Base-by-base conservation (phyloP, 2,113 vertebrate genomes). In the Aythya baeri region DNA sequence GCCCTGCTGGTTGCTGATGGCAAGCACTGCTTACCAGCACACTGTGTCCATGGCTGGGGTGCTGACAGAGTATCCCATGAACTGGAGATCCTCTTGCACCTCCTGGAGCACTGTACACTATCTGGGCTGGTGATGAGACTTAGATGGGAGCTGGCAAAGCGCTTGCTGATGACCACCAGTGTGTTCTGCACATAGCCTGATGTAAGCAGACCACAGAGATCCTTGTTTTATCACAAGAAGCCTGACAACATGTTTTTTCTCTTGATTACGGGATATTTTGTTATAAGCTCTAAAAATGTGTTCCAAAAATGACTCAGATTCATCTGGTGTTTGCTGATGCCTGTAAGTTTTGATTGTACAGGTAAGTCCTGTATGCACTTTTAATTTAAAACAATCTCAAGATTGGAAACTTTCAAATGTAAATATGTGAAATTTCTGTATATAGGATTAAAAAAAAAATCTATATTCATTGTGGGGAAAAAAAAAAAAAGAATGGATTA, bases 61-160 rank as follows among this genome's bases (percentile, higher is more conserved):
- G 49, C 34, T 16, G n/a, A 26, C 49, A 20, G 20, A 6, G 2
- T 2, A 21, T 21, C 54, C 31, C 31, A 13, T 12, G 3, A 83
- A 49, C 22, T 1, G 15, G 27, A 31, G 26, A 9, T 27, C 26
- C 50, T 49, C 50, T 25, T 25, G 50, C 23, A 25, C 50, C 22
- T 52, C 50, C 50, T 23, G 22, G 50, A 25, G 50, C 52, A 55
- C 27, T 4, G 26, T 29, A 27, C 14, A 16, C 8, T 29, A 27
- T 38, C n/a, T 12, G 18, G 34, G 68, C 61, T 26, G 3, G 55
- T 85, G 92, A 91, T 81, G 88, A 83, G 96, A 94, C 73, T 80
- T 91, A 93, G 94, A 90, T 84, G 92, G 92, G 91, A 92, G 80
- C 82, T 78, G 66, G 81, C 83, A 91, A 95, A 93, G 49, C 26